Evolutionary conservation across 2,888 invertebrate genomes (phyloP).

Genomic region (Orthosia incerta): DNA sequence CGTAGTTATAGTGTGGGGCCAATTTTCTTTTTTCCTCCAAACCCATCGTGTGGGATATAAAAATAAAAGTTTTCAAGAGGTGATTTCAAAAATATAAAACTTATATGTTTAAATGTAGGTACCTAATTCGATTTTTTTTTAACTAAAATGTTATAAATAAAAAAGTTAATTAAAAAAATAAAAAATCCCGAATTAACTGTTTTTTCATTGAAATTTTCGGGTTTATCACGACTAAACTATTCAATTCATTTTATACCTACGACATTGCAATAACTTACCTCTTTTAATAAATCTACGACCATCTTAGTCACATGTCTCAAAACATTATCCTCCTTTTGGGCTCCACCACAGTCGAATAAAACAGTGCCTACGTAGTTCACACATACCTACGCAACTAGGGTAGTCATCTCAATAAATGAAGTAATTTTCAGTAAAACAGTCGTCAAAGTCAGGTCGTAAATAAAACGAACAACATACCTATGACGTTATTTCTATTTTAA

Average conservation of each 20-base stretch:
- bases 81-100: too few relatives aligned
- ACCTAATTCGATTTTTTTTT: too few relatives aligned
- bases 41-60: too few relatives aligned
- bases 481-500: constrained; percentile 61
- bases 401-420: constrained; percentile 43
- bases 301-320: background rate
- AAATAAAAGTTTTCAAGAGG: too few relatives aligned
- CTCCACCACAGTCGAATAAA: background rate
- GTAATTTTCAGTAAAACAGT: constrained; percentile 46
- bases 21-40: too few relatives aligned
- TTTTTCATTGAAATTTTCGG: background rate
- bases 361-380: background rate
- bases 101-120: too few relatives aligned
- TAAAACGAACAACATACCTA: constrained; percentile 41
- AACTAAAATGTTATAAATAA: too few relatives aligned
- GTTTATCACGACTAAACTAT: background rate
- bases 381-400: constrained; percentile 9
- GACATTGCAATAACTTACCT: background rate
- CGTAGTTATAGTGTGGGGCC: too few relatives aligned
- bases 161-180: too few relatives aligned
- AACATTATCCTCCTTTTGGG: background rate
- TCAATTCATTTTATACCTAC: background rate
- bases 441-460: constrained; percentile 58
- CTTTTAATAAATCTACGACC: background rate
- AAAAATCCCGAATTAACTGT: too few relatives aligned